Evolutionary conservation across 2,113 vertebrate species (phyloP).

Genomic region (Falco punctatus): DNA sequence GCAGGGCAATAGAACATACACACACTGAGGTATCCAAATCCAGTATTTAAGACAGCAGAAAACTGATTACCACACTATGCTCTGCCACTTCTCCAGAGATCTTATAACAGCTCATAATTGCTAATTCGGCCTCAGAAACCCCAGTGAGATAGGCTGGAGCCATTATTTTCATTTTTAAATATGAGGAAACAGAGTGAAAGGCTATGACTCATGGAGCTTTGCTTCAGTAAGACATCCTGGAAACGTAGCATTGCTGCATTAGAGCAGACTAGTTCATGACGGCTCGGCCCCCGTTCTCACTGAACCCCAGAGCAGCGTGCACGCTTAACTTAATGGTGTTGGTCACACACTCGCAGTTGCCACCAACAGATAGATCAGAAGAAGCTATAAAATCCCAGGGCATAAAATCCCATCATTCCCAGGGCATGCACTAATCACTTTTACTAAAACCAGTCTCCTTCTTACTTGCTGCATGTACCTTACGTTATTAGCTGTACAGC

Average conservation of each 20-base stretch:
- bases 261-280: neutral
- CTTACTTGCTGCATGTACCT: neutral
- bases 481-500: neutral
- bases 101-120: neutral
- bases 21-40: neutral
- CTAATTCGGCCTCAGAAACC: constrained; percentile 9
- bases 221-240: neutral
- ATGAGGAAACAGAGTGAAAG: neutral
- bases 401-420: neutral
- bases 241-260: neutral
- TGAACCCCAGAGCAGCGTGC: neutral
- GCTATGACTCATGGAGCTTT: neutral
- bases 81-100: neutral
- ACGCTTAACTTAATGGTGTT: neutral
- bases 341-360: neutral
- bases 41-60: neutral
- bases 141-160: neutral
- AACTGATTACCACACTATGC: neutral
- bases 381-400: neutral
- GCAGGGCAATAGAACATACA: neutral
- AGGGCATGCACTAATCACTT: neutral
- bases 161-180: neutral
- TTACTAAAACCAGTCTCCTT: neutral
- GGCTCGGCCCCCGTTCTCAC: neutral
- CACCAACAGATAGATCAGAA: neutral